Base-by-base conservation (phyloP, 2,888 invertebrate genomes). In the Papilio gigon region DNA sequence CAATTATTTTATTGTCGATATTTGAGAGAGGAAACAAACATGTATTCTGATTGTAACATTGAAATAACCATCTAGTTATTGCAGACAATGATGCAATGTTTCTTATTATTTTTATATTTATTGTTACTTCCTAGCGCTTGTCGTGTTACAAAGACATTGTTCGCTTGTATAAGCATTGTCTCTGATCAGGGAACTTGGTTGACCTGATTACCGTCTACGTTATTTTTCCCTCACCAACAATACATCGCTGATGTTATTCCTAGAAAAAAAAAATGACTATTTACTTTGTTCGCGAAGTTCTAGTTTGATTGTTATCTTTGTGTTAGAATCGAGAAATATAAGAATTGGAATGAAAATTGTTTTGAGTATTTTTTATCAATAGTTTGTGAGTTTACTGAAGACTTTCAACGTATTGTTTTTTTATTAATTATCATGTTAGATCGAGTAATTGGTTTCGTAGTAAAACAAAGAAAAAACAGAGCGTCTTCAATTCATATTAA, bases 101-200 rank as follows among this genome's bases (percentile, higher is more conserved):
- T 47, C 58, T 33, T 62, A 37, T 60, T 47, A 33, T 66, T 60
- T 50, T 44, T 22, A 56, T 62, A 30, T 53, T 40, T 40, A 61
- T 62, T 61, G 67, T 62, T 67, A 53, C n/a, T 61, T 67, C 12
- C 61, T 53, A 61, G 62, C 53, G 50, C 60, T 67, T 62, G 37
- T 42, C 42, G 61, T 17, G 42, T 67, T 58, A 56, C 30, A 14
- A 25, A 53, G 61, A 53, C 53, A 63, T 63, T 63, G 62, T 67
- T 67, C 62, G 62, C 62, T 63, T 58, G 56, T 44, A 27, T 63
- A 67, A 58, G 67, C 68, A 63, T 68, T 68, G 68, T 64, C 33
- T 68, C 58, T 58, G 56, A 68, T 62, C 44, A 47, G 33, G 59
- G 17, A 47, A 63, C 62, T 59, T 56, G 44, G 27, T 56, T 67